Evolutionary conservation across 2,888 invertebrate species (phyloP).

Genomic region (Arenicola marina): DNA sequence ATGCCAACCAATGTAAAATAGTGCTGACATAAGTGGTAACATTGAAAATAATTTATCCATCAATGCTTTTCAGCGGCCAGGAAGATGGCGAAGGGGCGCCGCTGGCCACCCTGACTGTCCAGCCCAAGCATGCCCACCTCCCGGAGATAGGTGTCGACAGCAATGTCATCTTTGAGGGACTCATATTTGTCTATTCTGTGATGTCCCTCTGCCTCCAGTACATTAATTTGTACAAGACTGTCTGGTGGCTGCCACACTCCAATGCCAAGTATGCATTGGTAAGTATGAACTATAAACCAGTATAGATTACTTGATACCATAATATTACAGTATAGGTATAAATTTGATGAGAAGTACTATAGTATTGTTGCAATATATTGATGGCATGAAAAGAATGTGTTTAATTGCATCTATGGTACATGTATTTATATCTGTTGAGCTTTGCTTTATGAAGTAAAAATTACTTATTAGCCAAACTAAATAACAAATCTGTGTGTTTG

Average conservation of each 20-base stretch:
- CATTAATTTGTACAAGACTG: conserved; percentile 90
- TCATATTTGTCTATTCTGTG: conserved; percentile 80
- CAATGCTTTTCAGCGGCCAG: not conserved
- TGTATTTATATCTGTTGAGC: too few species aligned
- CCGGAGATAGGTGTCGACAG: conserved; percentile 72
- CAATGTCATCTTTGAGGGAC: conserved; percentile 81
- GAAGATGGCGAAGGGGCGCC: not conserved
- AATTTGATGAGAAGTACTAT: not conserved
- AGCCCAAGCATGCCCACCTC: conserved; percentile 56
- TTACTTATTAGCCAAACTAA: too few species aligned
- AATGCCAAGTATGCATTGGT: conserved; percentile 87
- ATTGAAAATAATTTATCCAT: too few species aligned
- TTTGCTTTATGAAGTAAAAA: too few species aligned
- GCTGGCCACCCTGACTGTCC: not conserved
- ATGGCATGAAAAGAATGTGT: not conserved
- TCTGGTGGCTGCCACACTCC: conserved; percentile 97
- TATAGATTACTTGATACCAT: not conserved
- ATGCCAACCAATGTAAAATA: too few species aligned
- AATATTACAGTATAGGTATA: not conserved
- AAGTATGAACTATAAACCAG: conserved; percentile 36
- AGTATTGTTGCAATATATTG: not conserved
- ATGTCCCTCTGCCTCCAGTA: conserved; percentile 84
- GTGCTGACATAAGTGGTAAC: too few species aligned
- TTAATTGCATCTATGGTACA: not conserved
- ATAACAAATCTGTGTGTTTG: too few species aligned